Evolutionary conservation across 1,140 invertebrate species (phyloP).

Genomic region (Campodea augens): DNA sequence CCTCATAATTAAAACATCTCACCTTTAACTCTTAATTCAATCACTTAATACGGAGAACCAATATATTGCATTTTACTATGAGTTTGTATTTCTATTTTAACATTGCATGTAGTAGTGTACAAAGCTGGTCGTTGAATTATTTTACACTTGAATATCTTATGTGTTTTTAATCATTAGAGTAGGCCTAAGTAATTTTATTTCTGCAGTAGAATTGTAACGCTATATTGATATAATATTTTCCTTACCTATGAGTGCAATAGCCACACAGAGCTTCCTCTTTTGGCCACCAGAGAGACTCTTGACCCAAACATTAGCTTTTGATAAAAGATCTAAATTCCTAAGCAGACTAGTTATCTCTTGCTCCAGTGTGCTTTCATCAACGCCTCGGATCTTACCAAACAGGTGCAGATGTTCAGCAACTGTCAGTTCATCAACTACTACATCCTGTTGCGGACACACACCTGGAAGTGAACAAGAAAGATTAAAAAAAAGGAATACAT

Average conservation of each 20-base stretch:
- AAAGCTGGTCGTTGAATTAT: too few relatives aligned
- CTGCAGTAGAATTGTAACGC: neutral
- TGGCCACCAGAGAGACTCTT: conserved; percentile 32
- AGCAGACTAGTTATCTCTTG: conserved; percentile 44
- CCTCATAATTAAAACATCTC: too few relatives aligned
- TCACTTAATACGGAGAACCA: too few relatives aligned
- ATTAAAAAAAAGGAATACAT: too few relatives aligned
- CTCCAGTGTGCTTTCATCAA: too few relatives aligned
- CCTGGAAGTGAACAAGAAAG: conserved; percentile 40
- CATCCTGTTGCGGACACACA: conserved; percentile 26
- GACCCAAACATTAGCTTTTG: conserved; percentile 35
- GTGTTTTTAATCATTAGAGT: too few relatives aligned
- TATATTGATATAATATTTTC: conserved; percentile 6
- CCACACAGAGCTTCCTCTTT: conserved; percentile 34
- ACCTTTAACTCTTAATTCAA: too few relatives aligned
- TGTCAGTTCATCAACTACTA: conserved; percentile 19
- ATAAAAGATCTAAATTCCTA: conserved; percentile 45
- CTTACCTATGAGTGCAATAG: conserved; percentile 39
- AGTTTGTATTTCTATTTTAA: too few relatives aligned
- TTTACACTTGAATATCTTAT: too few relatives aligned
- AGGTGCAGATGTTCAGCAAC: conserved; percentile 20
- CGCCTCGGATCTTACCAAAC: conserved; percentile 22
- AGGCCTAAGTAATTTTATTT: too few relatives aligned
- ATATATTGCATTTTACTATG: too few relatives aligned
- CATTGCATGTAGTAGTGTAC: too few relatives aligned